Evolutionary conservation across 2,113 vertebrate species (phyloP), one percentile per base, ranked within the genome.

Genomic region (Ardeotis arabs): DNA sequence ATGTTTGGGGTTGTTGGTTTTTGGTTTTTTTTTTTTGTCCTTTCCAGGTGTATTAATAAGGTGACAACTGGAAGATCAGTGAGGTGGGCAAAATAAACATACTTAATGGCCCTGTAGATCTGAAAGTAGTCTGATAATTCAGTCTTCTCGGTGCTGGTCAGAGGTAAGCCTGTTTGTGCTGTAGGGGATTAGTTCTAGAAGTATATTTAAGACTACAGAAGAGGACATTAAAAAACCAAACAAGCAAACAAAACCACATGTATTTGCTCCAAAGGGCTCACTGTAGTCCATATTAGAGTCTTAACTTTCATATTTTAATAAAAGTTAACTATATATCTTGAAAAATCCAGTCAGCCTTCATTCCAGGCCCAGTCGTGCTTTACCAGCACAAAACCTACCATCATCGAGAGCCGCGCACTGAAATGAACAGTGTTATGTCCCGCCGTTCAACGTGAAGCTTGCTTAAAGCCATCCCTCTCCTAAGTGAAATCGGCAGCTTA

Each of bases 321-420:
- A 2, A 66, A 52, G 5, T 72, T 79, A 63, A 28, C 20, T 29
- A 2, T 4, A 2, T 67, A 8, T 70, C 52, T 72, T 77, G 72
- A 84, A 53, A 53, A 77, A 62, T 15, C 7, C n/a, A 7, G 28
- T 74, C 56, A 33, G 37, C 41, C n/a, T 70, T 85, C 9, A 10
- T 64, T 82, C 39, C 19, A 27, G 87, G 23, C 0, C 1, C 20
- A 10, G 18, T 69, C 2, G 1, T 25, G 2, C 45, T 73, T 39
- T 60, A 24, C 8, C 27, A 64, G 67, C 13, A 15, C 35, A 66
- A 89, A 89, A 19, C n/a, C 20, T 60, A 0, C 2, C 7, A 1
- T 11, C 0, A 0, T 33, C 28, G 63, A 16, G 33, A 84, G 56
- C 21, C 0, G 0, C 2, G 2, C 41, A 12, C 41, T 73, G 66